Conservation (phyloP, 2,113 vertebrate species). For the Nesogale talazaci region DNA sequence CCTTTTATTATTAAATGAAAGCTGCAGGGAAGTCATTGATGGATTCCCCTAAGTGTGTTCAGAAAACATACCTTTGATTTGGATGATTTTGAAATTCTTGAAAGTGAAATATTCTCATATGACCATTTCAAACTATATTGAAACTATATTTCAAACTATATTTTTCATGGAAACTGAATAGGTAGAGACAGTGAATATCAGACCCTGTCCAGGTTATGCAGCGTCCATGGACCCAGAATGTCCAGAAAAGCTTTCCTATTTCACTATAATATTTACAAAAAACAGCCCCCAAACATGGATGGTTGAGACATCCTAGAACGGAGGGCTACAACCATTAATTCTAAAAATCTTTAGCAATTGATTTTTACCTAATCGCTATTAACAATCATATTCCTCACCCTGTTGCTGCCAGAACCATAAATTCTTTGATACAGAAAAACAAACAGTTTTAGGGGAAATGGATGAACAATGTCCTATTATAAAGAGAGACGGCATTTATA, state of each 20-base stretch:
- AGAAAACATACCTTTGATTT: conserved; percentile 45
- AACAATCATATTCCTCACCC: neutral
- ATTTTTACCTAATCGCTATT: conserved; percentile 31
- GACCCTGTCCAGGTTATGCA: conserved; percentile 19
- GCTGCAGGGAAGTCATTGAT: conserved; percentile 17
- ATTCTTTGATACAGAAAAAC: conserved; percentile 22
- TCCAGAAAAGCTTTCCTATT: conserved; percentile 47
- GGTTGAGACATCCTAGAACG: neutral
- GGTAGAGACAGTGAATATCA: conserved; percentile 14
- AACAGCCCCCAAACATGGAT: neutral
- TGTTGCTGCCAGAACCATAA: conserved; percentile 4
- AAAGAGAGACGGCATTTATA: neutral
- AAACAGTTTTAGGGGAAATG: conserved; percentile 27
- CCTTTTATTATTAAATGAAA: neutral
- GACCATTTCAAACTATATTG: conserved; percentile 10
- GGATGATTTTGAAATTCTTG: conserved; percentile 38
- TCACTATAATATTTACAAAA: conserved; percentile 54
- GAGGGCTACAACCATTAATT: conserved; percentile 14
- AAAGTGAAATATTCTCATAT: conserved; percentile 41
- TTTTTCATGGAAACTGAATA: conserved; percentile 24
- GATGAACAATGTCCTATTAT: neutral
- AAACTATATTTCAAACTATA: no score
- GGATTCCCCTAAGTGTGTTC: neutral
- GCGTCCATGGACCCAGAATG: neutral
- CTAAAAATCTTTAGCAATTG: conserved; percentile 29